Conservation (phyloP, 2,888 invertebrate species). For the Sipunculus nudus region DNA sequence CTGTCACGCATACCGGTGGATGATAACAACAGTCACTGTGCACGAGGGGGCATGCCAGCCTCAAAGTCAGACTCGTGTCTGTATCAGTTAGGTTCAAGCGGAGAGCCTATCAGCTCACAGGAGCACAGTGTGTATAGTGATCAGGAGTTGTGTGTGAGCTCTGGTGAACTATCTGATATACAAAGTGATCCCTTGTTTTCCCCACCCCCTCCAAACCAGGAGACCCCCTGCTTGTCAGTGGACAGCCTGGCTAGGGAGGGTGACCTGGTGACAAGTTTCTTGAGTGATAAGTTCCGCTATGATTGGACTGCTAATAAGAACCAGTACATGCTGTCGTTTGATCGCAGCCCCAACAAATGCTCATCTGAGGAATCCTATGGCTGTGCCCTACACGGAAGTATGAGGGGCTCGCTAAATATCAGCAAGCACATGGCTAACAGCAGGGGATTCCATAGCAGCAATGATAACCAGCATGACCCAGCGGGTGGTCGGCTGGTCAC, state of each 20-base stretch:
- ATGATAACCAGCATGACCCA: too few relatives aligned
- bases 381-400: too few relatives aligned
- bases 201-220: conserved; percentile 9
- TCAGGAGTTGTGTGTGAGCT: conserved; percentile 14
- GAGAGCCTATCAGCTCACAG: conserved; percentile 1
- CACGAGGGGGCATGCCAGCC: conserved; percentile 7
- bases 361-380: conserved; percentile 20
- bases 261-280: conserved; percentile 3
- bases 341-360: too few relatives aligned
- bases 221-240: neutral
- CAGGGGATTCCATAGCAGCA: too few relatives aligned
- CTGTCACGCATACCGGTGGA: conserved; percentile 6
- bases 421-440: too few relatives aligned
- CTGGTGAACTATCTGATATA: conserved; percentile 14
- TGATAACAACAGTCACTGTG: conserved; percentile 2
- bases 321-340: conserved; percentile 41
- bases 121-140: conserved; percentile 17
- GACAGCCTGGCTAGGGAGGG: conserved; percentile 17
- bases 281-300: conserved; percentile 8
- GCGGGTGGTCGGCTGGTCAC: too few relatives aligned
- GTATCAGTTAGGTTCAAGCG: conserved; percentile 27
- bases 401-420: too few relatives aligned
- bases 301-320: conserved; percentile 36
- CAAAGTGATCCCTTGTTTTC: conserved; percentile 33
- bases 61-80: conserved; percentile 41